Evolutionary conservation across 2,113 vertebrate species (phyloP).

Genomic region (Colistium nudipinnis): DNA sequence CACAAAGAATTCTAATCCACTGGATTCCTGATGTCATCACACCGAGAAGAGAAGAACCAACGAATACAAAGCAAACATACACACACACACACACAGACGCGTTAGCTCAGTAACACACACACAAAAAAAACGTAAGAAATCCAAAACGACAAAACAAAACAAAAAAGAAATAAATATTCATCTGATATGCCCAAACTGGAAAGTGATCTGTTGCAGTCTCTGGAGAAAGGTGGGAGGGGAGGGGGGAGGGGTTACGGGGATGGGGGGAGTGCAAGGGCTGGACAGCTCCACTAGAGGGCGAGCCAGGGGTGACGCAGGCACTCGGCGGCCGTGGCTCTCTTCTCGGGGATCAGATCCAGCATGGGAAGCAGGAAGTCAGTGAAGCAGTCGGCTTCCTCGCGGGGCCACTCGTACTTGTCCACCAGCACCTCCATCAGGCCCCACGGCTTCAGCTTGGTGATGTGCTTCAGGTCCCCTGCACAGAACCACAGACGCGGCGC

Average conservation of each 20-base stretch:
- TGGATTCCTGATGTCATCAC: constrained; percentile 54
- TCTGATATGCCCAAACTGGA: constrained; percentile 79
- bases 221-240: constrained; percentile 47
- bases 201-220: constrained; percentile 85
- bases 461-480: constrained; percentile 96
- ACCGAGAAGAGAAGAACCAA: constrained; percentile 53
- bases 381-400: constrained; percentile 92
- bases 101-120: constrained; percentile 64
- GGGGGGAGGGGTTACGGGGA: no score
- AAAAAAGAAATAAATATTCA: constrained; percentile 79
- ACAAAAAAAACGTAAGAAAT: constrained; percentile 63
- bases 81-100: constrained; percentile 71
- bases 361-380: constrained; percentile 96
- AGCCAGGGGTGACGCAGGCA: constrained; percentile 96
- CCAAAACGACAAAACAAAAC: constrained; percentile 53
- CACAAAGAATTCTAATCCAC: constrained; percentile 62
- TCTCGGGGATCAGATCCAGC: constrained; percentile 96
- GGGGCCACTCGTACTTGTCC: constrained; percentile 97
- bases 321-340: constrained; percentile 92
- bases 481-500: not conserved
- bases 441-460: constrained; percentile 99
- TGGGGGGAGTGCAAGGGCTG: constrained; percentile 47
- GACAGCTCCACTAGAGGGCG: constrained; percentile 82
- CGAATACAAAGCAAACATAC: constrained; percentile 65
- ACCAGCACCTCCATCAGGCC: constrained; percentile 94